Conservation (phyloP, 2,888 invertebrate genomes). For the Cosmia pyralina region DNA sequence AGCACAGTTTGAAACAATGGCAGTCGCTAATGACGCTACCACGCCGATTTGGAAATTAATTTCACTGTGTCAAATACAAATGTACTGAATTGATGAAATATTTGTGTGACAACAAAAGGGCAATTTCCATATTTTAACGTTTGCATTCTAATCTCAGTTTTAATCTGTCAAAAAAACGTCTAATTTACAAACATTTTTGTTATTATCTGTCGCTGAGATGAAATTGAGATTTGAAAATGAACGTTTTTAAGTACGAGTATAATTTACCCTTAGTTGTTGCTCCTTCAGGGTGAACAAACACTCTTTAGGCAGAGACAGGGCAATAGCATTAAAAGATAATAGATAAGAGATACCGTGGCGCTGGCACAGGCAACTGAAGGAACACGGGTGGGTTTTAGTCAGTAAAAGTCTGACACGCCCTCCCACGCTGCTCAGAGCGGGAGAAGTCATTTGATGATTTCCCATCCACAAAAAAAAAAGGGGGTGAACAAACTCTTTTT, state of each 20-base stretch:
- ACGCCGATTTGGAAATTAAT: slow-evolving; percentile 41
- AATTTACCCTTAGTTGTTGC: neutral
- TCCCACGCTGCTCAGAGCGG: too few relatives aligned
- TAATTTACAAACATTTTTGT: neutral
- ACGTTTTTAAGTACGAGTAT: neutral
- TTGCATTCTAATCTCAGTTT: neutral
- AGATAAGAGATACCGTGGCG: too few relatives aligned
- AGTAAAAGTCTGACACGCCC: too few relatives aligned
- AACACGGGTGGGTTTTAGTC: too few relatives aligned
- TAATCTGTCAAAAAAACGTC: neutral
- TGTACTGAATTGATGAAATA: slow-evolving; percentile 12
- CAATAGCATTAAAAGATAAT: too few relatives aligned
- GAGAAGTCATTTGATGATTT: too few relatives aligned
- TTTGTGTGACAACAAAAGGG: neutral
- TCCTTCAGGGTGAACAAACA: neutral
- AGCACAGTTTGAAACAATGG: slow-evolving; percentile 45
- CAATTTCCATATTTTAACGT: neutral
- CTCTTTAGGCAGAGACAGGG: neutral
- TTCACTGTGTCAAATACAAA: slow-evolving; percentile 31
- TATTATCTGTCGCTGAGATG: neutral
- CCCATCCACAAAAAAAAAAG: too few relatives aligned
- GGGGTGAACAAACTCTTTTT: neutral
- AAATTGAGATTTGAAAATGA: too few relatives aligned
- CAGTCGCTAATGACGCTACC: slow-evolving; percentile 36
- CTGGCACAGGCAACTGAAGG: too few relatives aligned